phyloP scores from a whole-genome alignment of 2,888 invertebrate genomes.

The Girardia tigrina region DNA sequence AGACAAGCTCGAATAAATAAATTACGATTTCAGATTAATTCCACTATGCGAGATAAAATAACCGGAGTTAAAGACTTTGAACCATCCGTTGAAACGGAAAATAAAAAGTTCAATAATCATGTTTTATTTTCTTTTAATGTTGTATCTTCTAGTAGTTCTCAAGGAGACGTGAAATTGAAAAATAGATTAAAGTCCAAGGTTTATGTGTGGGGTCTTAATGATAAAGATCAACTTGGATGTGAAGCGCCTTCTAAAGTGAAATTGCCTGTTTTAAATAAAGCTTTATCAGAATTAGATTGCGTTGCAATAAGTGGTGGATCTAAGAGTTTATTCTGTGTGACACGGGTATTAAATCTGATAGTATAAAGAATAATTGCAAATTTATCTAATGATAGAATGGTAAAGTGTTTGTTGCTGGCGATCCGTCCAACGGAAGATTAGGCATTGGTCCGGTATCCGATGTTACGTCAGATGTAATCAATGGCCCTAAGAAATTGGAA shows the following conservation, averaged over 20 bases:
- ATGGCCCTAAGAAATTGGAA: not conserved
- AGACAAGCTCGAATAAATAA: not conserved
- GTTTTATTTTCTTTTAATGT: not conserved
- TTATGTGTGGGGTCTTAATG: slow-evolving; percentile 87
- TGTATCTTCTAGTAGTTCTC: no score
- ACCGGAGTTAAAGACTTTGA: no score
- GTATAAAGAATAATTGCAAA: slow-evolving; percentile 40
- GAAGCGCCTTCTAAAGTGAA: slow-evolving; percentile 76
- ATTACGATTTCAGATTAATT: not conserved
- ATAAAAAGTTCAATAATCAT: not conserved
- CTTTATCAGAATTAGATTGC: slow-evolving; percentile 68
- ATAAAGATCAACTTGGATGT: slow-evolving; percentile 84
- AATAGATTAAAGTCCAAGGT: slow-evolving; percentile 47
- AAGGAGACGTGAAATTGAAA: not conserved
- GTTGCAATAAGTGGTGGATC: slow-evolving; percentile 83
- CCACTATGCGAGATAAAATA: not conserved
- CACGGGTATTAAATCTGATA: slow-evolving; percentile 3
- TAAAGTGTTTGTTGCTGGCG: slow-evolving; percentile 75
- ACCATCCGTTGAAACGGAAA: not conserved
- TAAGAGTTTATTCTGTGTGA: slow-evolving; percentile 73
- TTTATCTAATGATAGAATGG: no score
- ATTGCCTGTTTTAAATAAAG: slow-evolving; percentile 70
- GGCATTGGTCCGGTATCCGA: slow-evolving; percentile 59
- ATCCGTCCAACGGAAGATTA: slow-evolving; percentile 79
- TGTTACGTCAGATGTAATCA: not conserved